These are phyloP conservation scores for Siphlonurus alternatus DNA, from an alignment of 2,888 invertebrate species.

Conservation along the genomic window DNA sequence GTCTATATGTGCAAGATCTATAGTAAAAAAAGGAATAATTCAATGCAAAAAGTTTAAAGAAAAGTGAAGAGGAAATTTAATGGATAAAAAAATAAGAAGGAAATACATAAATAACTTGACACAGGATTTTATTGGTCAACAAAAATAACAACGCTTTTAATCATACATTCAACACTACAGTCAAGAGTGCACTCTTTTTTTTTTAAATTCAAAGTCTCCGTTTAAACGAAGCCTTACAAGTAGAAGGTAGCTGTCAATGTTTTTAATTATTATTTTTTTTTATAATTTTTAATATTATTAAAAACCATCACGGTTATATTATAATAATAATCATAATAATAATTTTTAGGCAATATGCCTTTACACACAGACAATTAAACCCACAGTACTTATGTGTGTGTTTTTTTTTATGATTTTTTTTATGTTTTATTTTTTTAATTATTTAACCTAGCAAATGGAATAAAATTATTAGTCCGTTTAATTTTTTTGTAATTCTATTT, in stretches of 20 bases:
- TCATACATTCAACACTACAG: neutral
- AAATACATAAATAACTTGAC: neutral
- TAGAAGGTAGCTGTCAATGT: neutral
- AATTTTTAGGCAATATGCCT: neutral
- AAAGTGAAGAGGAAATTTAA: neutral
- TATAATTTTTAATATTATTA: neutral
- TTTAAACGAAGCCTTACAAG: neutral
- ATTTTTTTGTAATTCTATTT: neutral
- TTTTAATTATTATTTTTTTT: neutral
- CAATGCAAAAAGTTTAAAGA: too few relatives aligned
- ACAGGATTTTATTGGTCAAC: slow-evolving; percentile 4
- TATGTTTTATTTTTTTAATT: neutral
- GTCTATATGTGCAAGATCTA: too few relatives aligned
- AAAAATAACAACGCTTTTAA: slow-evolving; percentile 5
- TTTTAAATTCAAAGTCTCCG: neutral
- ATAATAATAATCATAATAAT: neutral
- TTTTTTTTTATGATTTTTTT: neutral
- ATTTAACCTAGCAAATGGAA: neutral
- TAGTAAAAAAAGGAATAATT: too few relatives aligned
- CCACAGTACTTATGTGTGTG: neutral
- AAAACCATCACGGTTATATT: neutral
- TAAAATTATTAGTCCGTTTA: neutral
- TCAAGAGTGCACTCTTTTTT: neutral
- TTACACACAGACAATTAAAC: neutral
- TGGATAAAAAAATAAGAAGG: neutral